These are phyloP conservation scores for Perdix hodgsoniae DNA, from an alignment of 2,797 vertebrate genomes.

Conservation along the genomic window DNA sequence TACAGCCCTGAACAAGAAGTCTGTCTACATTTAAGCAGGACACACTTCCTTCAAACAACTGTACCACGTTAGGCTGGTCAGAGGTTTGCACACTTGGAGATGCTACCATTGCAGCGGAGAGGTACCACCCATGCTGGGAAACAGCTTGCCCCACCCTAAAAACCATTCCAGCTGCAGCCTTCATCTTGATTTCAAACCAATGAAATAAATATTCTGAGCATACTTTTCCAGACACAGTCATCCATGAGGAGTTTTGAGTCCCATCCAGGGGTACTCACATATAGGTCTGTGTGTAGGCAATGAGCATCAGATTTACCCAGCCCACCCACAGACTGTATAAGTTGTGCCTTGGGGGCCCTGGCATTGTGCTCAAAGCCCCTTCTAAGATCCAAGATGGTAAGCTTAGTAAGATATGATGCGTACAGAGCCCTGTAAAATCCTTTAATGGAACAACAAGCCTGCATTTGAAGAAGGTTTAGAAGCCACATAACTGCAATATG, in stretches of 20 bases:
- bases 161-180: not conserved
- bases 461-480: constrained; percentile 27
- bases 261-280: rapidly evolving
- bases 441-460: constrained; percentile 64
- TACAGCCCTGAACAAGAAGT: not conserved
- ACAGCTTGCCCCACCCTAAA: not conserved
- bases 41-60: not conserved
- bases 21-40: rapidly evolving
- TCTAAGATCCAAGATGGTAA: constrained; percentile 45
- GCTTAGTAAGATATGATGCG: constrained; percentile 65
- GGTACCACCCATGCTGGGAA: not conserved
- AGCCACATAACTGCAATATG: not conserved
- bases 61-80: not conserved
- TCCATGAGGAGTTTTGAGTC: not conserved
- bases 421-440: constrained; percentile 69
- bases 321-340: constrained; percentile 51
- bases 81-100: not conserved
- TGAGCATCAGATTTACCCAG: not conserved
- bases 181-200: not conserved
- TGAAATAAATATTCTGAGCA: not conserved
- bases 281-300: not conserved
- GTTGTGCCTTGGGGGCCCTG: constrained; percentile 71
- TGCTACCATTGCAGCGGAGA: not conserved
- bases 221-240: not conserved
- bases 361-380: constrained; percentile 68